A percentile compares a stretch with the other conserved stretches of the same genome.
Conservation (phyloP, 2,888 invertebrate genomes). For the Noctua fimbriata region DNA sequence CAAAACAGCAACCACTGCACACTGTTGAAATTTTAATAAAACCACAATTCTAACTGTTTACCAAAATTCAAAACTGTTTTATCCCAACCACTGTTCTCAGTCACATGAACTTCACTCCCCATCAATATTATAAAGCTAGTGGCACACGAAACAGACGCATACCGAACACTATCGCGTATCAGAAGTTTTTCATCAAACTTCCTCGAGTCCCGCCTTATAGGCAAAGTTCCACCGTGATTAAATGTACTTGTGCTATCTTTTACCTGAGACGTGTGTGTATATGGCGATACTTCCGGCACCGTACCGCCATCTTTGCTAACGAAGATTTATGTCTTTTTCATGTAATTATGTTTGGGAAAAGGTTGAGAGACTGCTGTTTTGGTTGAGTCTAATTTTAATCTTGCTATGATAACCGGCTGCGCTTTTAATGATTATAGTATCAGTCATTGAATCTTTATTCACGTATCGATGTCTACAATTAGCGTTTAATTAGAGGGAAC, state of each 20-base stretch:
- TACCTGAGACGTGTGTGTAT: constrained; percentile 33
- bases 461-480: neutral
- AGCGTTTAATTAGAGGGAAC: no score
- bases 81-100: neutral
- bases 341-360: constrained; percentile 31
- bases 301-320: constrained; percentile 30
- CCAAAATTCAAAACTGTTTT: neutral
- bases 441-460: neutral
- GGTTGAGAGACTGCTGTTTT: constrained; percentile 1
- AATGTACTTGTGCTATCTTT: constrained; percentile 61
- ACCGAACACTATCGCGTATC: constrained; percentile 57
- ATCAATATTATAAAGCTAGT: constrained; percentile 23
- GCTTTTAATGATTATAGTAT: neutral
- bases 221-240: constrained; percentile 69
- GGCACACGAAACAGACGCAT: constrained; percentile 6
- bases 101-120: neutral
- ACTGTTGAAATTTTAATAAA: neutral
- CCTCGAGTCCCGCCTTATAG: constrained; percentile 56
- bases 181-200: constrained; percentile 73
- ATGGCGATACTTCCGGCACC: constrained; percentile 9
- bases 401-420: neutral
- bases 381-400: constrained; percentile 2
- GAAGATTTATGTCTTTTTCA: constrained; percentile 48
- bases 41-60: neutral
- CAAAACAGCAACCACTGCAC: neutral